Percentiles rank a stretch among this genome's conserved stretches.
phyloP scores from a whole-genome alignment of 2,113 vertebrate species.

The Aptenodytes forsteri region DNA sequence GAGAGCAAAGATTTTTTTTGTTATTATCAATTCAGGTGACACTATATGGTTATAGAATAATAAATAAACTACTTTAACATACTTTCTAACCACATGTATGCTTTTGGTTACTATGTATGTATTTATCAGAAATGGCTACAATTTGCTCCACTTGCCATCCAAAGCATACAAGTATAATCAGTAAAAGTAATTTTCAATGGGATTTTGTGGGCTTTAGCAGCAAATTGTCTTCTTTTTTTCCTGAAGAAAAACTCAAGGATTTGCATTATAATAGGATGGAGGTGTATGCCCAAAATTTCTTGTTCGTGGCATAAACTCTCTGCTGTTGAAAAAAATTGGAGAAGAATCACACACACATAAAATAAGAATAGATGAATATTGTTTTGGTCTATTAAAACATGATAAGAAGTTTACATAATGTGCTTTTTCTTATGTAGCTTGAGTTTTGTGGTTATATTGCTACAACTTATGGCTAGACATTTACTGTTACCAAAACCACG shows the following conservation, averaged over 20 bases:
- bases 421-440: background rate
- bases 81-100: background rate
- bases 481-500: background rate
- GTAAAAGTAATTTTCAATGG: background rate
- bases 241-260: background rate
- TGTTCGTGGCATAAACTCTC: background rate
- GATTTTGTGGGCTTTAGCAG: background rate
- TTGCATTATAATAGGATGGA: slow-evolving; percentile 4
- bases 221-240: background rate
- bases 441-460: background rate
- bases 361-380: background rate
- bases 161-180: background rate
- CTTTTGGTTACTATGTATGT: background rate
- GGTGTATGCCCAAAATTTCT: background rate
- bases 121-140: background rate
- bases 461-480: background rate
- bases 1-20: background rate
- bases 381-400: background rate
- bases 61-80: background rate
- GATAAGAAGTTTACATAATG: background rate
- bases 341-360: background rate
- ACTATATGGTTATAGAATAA: background rate
- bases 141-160: background rate
- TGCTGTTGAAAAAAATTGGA: background rate
- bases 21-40: background rate